A percentile compares a stretch with the other conserved stretches of the same genome.
Evolutionary conservation across 2,113 vertebrate species (phyloP).

Genomic region (Muscicapa adusta): DNA sequence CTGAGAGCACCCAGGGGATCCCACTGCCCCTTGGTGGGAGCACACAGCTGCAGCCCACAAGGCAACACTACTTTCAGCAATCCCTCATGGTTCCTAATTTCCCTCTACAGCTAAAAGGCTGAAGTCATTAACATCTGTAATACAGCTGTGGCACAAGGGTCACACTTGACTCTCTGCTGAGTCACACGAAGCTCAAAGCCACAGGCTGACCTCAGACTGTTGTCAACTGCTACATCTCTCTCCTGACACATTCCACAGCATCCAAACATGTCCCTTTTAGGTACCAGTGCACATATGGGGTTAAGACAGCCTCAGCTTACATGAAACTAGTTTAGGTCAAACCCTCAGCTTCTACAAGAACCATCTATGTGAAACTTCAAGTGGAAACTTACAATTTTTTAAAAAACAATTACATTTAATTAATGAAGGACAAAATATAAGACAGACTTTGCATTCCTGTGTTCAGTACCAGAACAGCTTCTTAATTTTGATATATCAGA

Average conservation of each 20-base stretch:
- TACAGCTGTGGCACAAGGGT: not conserved
- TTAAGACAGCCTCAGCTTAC: not conserved
- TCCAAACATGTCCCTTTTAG: not conserved
- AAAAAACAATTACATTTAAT: not conserved
- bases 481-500: not conserved
- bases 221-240: not conserved
- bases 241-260: not conserved
- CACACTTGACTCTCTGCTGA: not conserved
- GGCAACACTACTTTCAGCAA: not conserved
- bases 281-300: not conserved
- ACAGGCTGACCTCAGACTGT: not conserved
- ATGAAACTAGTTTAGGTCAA: not conserved
- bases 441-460: not conserved
- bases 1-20: not conserved
- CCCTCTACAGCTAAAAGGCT: not conserved
- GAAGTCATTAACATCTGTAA: not conserved
- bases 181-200: not conserved
- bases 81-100: not conserved
- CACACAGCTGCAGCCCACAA: not conserved
- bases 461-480: not conserved
- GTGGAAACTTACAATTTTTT: not conserved
- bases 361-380: not conserved
- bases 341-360: not conserved
- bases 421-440: not conserved
- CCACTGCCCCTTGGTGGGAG: not conserved